These are phyloP conservation scores for Mechanitis messenoides DNA, from an alignment of 2,888 invertebrate species.

Conservation along the genomic window DNA sequence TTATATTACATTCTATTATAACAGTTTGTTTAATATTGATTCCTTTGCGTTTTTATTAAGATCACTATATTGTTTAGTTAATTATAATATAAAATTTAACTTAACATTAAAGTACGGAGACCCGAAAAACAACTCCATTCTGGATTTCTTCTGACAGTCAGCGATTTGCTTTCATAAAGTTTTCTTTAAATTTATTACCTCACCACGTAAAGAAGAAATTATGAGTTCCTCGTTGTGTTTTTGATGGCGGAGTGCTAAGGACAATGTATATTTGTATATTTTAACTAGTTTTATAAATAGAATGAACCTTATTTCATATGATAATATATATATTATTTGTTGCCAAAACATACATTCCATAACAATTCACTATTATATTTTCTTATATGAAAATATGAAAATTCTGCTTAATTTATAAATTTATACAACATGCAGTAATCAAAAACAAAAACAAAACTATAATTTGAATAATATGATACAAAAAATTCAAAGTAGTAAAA, in stretches of 20 bases:
- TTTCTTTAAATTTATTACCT: constrained; percentile 19
- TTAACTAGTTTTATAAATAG: constrained; percentile 3
- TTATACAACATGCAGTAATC: too few relatives aligned
- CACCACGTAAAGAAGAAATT: constrained; percentile 4
- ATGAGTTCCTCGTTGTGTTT: neutral
- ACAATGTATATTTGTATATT: neutral
- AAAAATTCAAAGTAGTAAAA: too few relatives aligned
- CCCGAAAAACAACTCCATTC: constrained; percentile 16
- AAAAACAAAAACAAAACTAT: too few relatives aligned
- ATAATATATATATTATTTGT: too few relatives aligned
- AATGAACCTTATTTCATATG: neutral
- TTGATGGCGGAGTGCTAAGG: neutral
- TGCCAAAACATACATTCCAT: too few relatives aligned
- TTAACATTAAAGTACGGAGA: constrained; percentile 7
- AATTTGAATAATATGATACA: too few relatives aligned
- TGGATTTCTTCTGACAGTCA: constrained; percentile 19
- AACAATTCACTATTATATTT: too few relatives aligned
- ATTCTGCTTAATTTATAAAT: too few relatives aligned
- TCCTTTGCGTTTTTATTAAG: neutral
- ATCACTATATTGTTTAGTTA: neutral
- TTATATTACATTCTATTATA: too few relatives aligned
- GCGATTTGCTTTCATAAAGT: constrained; percentile 16
- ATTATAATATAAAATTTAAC: neutral
- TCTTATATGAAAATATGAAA: too few relatives aligned
- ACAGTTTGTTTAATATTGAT: too few relatives aligned